These are phyloP conservation scores for Nothoprocta perdicaria DNA, from an alignment of 2,113 vertebrate genomes.

Conservation along the genomic window DNA sequence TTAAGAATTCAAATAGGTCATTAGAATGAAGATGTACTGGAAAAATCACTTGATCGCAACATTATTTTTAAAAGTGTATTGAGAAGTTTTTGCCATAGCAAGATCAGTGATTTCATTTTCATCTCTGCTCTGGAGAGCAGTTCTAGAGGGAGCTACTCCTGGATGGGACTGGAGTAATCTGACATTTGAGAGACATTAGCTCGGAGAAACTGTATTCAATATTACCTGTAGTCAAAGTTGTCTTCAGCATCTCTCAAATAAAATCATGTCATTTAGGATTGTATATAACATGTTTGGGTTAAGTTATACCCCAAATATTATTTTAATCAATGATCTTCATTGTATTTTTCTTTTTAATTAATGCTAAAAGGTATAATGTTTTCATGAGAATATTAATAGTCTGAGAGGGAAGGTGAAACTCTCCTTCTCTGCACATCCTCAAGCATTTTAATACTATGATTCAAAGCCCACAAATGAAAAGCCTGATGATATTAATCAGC, in stretches of 20 bases:
- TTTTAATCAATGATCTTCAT: background rate
- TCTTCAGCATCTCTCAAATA: background rate
- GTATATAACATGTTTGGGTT: background rate
- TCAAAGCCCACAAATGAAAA: background rate
- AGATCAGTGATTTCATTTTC: background rate
- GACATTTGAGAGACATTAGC: slow-evolving; percentile 3
- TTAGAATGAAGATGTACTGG: background rate
- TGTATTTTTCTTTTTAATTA: background rate
- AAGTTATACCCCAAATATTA: background rate
- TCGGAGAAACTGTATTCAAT: slow-evolving; percentile 8
- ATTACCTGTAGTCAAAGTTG: background rate
- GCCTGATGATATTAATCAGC: background rate
- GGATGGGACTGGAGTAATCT: background rate
- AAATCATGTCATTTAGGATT: background rate
- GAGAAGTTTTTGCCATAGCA: background rate
- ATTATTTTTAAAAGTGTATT: background rate
- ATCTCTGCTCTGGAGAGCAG: background rate
- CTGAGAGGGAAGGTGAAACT: background rate
- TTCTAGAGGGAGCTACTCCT: background rate
- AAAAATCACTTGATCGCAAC: background rate
- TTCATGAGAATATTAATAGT: background rate
- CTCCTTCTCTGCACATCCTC: background rate
- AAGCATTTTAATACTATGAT: background rate
- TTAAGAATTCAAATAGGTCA: background rate
- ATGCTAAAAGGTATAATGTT: background rate